These are phyloP conservation scores for Drosophila anomalipes DNA, from an alignment of 2,888 invertebrate species.

Conservation along the genomic window DNA sequence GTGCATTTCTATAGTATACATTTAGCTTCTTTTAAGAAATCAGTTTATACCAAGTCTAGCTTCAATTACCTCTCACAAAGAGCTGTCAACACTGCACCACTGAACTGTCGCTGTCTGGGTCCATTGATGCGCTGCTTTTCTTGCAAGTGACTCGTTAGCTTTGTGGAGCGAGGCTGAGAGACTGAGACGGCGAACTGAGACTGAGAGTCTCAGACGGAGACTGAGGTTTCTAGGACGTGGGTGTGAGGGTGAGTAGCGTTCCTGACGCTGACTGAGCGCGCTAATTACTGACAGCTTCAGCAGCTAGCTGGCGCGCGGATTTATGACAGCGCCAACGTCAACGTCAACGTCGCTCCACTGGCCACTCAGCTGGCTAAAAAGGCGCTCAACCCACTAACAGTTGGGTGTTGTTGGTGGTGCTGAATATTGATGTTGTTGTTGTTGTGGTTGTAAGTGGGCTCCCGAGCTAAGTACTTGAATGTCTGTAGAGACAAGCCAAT, in stretches of 20 bases:
- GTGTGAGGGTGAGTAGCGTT: conserved; percentile 29
- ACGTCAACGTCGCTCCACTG: conserved; percentile 40
- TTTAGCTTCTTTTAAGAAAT: neutral
- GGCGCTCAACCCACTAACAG: neutral
- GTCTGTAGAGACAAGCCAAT: conserved; percentile 34
- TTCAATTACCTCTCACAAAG: neutral
- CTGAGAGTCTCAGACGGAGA: neutral
- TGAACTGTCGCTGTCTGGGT: conserved; percentile 4
- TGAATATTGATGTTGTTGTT: neutral
- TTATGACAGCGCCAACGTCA: conserved; percentile 73
- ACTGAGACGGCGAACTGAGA: neutral
- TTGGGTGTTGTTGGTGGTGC: neutral
- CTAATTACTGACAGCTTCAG: conserved; percentile 75
- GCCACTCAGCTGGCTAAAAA: conserved; percentile 32
- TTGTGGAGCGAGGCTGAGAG: conserved; percentile 42
- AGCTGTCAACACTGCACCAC: conserved; percentile 1
- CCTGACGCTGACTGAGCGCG: conserved; percentile 58
- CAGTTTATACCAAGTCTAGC: conserved; percentile 12
- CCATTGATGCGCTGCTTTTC: conserved; percentile 55
- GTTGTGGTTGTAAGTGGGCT: conserved; percentile 30
- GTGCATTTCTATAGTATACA: neutral
- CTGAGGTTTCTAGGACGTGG: neutral
- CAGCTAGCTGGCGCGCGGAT: conserved; percentile 61
- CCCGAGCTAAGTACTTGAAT: conserved; percentile 46
- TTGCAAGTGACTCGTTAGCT: conserved; percentile 77